Evolutionary conservation across 2,113 vertebrate species (phyloP).

Genomic region (Hippocampus zosterae): DNA sequence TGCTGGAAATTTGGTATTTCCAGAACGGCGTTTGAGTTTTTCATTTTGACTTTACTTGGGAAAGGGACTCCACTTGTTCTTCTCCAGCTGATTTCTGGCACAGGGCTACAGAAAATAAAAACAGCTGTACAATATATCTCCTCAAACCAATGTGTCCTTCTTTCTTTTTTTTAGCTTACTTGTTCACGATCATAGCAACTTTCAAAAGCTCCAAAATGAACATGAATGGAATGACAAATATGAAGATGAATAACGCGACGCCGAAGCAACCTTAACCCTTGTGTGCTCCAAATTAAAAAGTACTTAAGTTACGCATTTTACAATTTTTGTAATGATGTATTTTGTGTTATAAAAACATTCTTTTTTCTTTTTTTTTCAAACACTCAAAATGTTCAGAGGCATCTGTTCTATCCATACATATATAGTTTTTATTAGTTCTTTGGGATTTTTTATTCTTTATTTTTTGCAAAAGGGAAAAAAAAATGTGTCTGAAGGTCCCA

Average conservation of each 20-base stretch:
- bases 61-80: conserved; percentile 85
- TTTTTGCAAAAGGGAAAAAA: too few relatives aligned
- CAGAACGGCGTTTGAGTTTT: conserved; percentile 84
- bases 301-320: too few relatives aligned
- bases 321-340: too few relatives aligned
- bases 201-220: conserved; percentile 40
- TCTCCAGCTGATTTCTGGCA: conserved; percentile 92
- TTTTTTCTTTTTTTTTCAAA: too few relatives aligned
- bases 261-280: conserved; percentile 23
- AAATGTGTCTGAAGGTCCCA: too few relatives aligned
- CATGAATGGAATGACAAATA: conserved; percentile 28
- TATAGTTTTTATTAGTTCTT: too few relatives aligned
- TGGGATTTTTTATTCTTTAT: too few relatives aligned
- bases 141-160: not conserved
- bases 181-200: conserved; percentile 4
- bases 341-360: too few relatives aligned
- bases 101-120: conserved; percentile 72
- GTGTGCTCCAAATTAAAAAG: too few relatives aligned
- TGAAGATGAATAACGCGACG: conserved; percentile 22
- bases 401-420: too few relatives aligned
- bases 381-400: too few relatives aligned
- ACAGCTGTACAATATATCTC: conserved; percentile 11
- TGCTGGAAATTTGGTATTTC: conserved; percentile 92
- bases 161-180: not conserved
- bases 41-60: conserved; percentile 83